phyloP scores from a whole-genome alignment of 2,888 invertebrate genomes.

The Thumatha senex region DNA sequence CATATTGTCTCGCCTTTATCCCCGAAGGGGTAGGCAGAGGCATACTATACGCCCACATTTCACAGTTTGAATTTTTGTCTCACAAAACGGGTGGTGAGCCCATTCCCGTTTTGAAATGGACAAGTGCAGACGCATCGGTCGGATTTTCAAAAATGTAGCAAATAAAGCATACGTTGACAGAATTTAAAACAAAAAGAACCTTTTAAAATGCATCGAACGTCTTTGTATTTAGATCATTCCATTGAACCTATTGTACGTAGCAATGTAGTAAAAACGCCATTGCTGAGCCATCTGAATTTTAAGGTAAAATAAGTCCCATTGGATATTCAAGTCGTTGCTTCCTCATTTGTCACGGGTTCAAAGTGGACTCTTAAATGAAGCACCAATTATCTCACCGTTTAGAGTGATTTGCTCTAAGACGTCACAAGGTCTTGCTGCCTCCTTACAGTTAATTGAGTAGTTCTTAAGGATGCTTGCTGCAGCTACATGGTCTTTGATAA shows the following conservation, averaged over 20 bases:
- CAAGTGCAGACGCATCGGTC: too few species aligned
- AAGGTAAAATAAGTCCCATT: background rate
- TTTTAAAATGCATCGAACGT: too few species aligned
- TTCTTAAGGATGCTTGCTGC: slow-evolving; percentile 8
- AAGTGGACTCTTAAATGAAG: background rate
- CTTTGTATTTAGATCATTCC: too few species aligned
- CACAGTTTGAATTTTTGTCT: too few species aligned
- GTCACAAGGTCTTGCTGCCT: slow-evolving; percentile 3
- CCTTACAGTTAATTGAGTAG: slow-evolving; percentile 21
- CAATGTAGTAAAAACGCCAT: background rate
- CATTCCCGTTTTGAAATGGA: too few species aligned
- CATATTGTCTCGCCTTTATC: too few species aligned
- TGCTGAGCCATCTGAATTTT: background rate
- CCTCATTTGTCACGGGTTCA: background rate
- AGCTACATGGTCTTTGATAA: slow-evolving; percentile 14
- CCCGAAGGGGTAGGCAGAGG: too few species aligned
- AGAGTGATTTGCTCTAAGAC: slow-evolving; percentile 4
- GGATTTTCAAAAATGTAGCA: too few species aligned
- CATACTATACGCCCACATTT: too few species aligned
- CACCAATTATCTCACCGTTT: slow-evolving; percentile 1
- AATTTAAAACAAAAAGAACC: too few species aligned
- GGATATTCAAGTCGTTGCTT: background rate
- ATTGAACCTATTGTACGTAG: background rate
- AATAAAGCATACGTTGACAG: too few species aligned
- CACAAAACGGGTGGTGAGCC: too few species aligned